Evolutionary conservation across 2,797 vertebrate species (phyloP).

Genomic region (Anomalospiza imberbis): DNA sequence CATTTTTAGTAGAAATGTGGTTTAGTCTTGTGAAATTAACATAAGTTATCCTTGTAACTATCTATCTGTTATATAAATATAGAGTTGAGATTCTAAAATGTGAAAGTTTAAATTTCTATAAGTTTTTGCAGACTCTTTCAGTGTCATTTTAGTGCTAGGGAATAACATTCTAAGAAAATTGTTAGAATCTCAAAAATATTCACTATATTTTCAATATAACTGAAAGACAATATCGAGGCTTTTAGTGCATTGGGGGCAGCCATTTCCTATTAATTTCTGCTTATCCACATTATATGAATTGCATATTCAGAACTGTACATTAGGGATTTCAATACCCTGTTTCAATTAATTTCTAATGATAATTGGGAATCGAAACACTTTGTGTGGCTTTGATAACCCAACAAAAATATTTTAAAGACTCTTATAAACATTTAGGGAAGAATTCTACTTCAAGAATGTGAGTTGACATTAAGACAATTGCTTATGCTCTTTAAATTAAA

Average conservation of each 20-base stretch:
- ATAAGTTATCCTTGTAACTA: neutral
- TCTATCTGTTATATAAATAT: neutral
- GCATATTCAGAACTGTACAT: neutral
- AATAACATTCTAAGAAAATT: neutral
- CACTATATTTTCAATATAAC: neutral
- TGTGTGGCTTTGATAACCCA: neutral
- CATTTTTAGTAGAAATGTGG: neutral
- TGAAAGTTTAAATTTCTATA: neutral
- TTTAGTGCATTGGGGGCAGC: neutral
- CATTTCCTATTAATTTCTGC: slow-evolving; percentile 26
- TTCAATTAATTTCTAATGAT: slow-evolving; percentile 58
- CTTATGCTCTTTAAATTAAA: neutral
- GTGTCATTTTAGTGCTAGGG: neutral
- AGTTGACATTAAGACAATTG: neutral
- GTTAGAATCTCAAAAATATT: neutral
- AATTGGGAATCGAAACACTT: slow-evolving; percentile 24
- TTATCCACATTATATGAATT: neutral
- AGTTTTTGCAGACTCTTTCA: neutral
- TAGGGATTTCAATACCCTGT: slow-evolving; percentile 22
- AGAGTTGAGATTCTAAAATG: neutral
- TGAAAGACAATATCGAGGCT: neutral
- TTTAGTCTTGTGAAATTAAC: neutral
- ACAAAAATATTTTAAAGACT: neutral
- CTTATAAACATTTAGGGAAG: neutral
- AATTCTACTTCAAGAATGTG: neutral